Base-by-base conservation (phyloP, 2,888 invertebrate genomes). In the Brachyopa scutellaris region DNA sequence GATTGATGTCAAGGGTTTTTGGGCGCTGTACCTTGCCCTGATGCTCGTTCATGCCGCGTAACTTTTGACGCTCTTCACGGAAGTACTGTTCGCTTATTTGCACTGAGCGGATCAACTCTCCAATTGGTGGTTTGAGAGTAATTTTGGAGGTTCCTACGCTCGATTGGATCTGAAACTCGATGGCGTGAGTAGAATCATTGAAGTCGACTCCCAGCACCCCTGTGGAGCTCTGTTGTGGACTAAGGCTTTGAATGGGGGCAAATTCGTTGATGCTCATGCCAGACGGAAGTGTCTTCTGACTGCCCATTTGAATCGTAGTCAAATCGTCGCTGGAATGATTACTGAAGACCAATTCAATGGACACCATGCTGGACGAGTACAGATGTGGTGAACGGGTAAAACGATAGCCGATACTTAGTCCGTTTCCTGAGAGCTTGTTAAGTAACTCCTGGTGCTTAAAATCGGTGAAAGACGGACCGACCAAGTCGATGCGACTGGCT, bases 41-140 rank as follows among this genome's bases (percentile, higher is more conserved):
- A 87, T 95, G 94, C 88, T 96, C 96, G 85, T 96, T 97, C 97
- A 98, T 97, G n/a, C 98, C 98, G 79, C 95, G 93, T 51, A 98
- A 91, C 89, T 95, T 95, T 76, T 93, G 92, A 86, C 95, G 95
- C 89, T 97, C 95, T 8, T 92, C 87, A 78, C 92, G 91, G 91
- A 97, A 98, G 70, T 93, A 92, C 8, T 91, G 87, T 85, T 95
- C 94, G 0, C 94, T 92, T 92, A 97, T 94, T 15, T 87, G 87
- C 55, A 97, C 94, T 0, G 97, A 95, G 70, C 96, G 93, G 87
- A 98, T 90, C 84, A 98, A 92, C 90, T 98, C 98, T 0, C 98
- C 98, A 49, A 98, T 94, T 0, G 95, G 94, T 5, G 97, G 95
- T 85, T 95, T 95, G 55, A 98, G 91, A 1, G 91, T 92, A 19